Percentiles rank a stretch among this genome's conserved stretches.
These are phyloP conservation scores for Lasioglossum marginatum DNA, from an alignment of 2,888 invertebrate genomes.

Conservation along the genomic window DNA sequence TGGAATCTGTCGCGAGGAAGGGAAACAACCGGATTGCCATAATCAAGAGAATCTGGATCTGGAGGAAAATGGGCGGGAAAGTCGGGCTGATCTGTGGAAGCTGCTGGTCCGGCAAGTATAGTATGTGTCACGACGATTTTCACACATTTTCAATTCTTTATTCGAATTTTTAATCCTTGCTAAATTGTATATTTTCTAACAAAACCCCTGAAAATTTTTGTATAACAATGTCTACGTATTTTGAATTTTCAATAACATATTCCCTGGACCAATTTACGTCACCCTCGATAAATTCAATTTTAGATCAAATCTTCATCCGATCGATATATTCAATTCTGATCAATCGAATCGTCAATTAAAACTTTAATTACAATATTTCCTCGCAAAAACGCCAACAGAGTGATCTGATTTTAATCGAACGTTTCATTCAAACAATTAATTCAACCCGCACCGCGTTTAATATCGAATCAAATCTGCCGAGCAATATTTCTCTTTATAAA, in stretches of 20 bases:
- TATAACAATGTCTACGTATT: background rate
- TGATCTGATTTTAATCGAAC: background rate
- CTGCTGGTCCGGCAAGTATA: slow-evolving; percentile 84
- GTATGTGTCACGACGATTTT: slow-evolving; percentile 73
- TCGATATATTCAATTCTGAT: background rate
- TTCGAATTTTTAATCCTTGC: too few relatives aligned
- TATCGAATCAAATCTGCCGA: background rate
- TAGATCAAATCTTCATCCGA: background rate
- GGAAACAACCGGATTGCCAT: slow-evolving; percentile 30
- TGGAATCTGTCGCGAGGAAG: slow-evolving; percentile 44
- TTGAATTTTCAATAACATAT: background rate
- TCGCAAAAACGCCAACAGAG: background rate
- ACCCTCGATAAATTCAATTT: background rate
- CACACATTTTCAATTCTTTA: background rate
- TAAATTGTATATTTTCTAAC: too few relatives aligned
- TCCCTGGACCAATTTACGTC: background rate
- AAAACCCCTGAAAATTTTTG: background rate
- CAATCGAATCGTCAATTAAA: too few relatives aligned
- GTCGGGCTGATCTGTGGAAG: slow-evolving; percentile 84
- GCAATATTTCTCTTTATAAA: background rate
- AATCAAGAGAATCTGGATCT: slow-evolving; percentile 35
- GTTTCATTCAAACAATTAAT: background rate
- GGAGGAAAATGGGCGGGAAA: slow-evolving; percentile 82
- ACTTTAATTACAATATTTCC: background rate
- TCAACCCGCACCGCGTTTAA: background rate